Evolutionary conservation across 2,888 invertebrate species (phyloP).

Genomic region (Disparrhopalites patrizii): DNA sequence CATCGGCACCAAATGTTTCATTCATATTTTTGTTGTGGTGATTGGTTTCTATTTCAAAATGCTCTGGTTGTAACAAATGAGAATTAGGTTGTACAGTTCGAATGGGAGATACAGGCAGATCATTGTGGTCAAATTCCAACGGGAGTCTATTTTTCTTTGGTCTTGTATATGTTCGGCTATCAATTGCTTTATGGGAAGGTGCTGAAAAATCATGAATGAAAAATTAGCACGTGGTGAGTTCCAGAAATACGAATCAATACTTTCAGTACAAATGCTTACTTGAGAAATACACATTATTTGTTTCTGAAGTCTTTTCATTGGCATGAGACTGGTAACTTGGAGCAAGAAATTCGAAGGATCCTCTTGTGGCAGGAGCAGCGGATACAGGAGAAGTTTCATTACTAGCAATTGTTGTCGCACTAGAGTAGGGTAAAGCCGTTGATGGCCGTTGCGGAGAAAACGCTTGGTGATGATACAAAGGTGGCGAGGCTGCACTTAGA

Average conservation of each 20-base stretch:
- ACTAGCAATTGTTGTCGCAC: background rate
- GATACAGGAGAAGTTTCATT: slow-evolving; percentile 12
- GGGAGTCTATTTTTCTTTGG: slow-evolving; percentile 38
- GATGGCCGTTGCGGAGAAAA: background rate
- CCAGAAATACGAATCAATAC: background rate
- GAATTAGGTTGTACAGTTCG: slow-evolving; percentile 1
- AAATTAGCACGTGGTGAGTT: background rate
- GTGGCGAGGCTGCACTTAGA: background rate
- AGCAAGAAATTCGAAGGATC: slow-evolving; percentile 15
- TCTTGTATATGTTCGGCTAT: slow-evolving; percentile 40
- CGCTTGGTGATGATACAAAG: background rate
- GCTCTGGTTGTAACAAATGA: background rate
- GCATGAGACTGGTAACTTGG: slow-evolving; percentile 11
- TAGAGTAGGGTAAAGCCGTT: background rate
- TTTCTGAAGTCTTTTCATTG: slow-evolving; percentile 1
- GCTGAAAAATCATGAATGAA: too few relatives aligned
- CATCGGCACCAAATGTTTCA: slow-evolving; percentile 34
- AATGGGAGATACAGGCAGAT: slow-evolving; percentile 28
- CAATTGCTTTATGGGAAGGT: slow-evolving; percentile 30
- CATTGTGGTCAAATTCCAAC: slow-evolving; percentile 21
- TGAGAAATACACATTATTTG: slow-evolving; percentile 18
- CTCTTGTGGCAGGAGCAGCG: background rate
- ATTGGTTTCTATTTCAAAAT: slow-evolving; percentile 10
- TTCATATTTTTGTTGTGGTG: slow-evolving; percentile 32
- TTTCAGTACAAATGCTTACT: too few relatives aligned